Base-by-base conservation (phyloP, 2,888 invertebrate species). In the Agonum fuliginosum region DNA sequence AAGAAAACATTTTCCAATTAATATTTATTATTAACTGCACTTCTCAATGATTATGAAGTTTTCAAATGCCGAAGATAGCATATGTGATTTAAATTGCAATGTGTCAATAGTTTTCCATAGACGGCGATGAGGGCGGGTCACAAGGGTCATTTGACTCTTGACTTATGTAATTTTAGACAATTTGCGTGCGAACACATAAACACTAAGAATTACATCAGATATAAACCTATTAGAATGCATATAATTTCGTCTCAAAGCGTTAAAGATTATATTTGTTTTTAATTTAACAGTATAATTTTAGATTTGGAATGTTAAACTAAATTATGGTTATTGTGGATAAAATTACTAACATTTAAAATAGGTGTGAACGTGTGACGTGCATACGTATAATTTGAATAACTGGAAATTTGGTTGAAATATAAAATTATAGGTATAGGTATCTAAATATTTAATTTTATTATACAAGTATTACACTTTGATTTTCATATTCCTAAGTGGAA, bases 71-170 rank as follows among this genome's bases (percentile, higher is more conserved):
- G 30, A 30, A 22, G 54, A 62, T 30, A 62, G 19, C 34, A 62
- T 17, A 62, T 62, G 30, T 62, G 58, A 30, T 62, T 62, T 14
- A 30, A 62, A 54, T 54, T 24, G 54, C 54, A 22, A 24, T 54
- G 12, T 54, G 54, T 24, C 54, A 54, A 24, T 22, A 24, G 19
- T 24, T 30, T 62, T 12, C 58, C 54, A 54, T 54, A 54, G 54
- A 3, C 17, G 30, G 27, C 12, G 27, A 30, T 30, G 58, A 62
- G 58, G 30, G 30, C 58, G 30, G 58, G 58, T 62, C 58, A 62
- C 12, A 30, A 30, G 58, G 58, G 27, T 62, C 58, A 62, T 30
- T 30, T 30, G 4, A 8, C 8, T 30, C 30, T 51, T 46, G 46
- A 14, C 22, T 54, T 54, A 54, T 54, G 54, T 54, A 54, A 54